phyloP scores from a whole-genome alignment of 2,888 invertebrate genomes.

The Caenorhabditis japonica region DNA sequence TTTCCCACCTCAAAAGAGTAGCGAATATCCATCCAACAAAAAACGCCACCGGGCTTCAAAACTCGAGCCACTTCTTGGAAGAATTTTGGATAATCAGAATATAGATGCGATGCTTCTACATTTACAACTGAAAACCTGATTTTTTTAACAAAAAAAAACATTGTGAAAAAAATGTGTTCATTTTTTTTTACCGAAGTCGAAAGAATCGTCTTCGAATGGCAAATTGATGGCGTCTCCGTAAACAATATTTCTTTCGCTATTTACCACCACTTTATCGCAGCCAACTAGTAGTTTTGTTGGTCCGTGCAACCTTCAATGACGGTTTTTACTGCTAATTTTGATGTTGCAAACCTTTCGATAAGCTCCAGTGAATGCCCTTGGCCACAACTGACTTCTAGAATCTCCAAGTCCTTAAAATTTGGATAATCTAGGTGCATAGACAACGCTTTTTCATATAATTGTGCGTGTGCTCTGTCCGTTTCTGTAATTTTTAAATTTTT shows the following conservation, averaged over 20 bases:
- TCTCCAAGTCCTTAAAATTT: conserved; percentile 41
- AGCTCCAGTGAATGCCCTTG: conserved; percentile 67
- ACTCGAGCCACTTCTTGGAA: conserved; percentile 65
- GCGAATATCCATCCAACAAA: conserved; percentile 70
- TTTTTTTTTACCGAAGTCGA: conserved; percentile 26
- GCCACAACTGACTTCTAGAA: conserved; percentile 73
- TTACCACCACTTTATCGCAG: conserved; percentile 51
- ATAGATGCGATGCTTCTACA: conserved; percentile 70
- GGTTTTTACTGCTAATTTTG: not conserved
- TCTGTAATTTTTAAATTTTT: no score
- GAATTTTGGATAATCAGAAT: conserved; percentile 56
- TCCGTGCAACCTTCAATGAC: conserved; percentile 63
- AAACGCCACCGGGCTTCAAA: conserved; percentile 56
- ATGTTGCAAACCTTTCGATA: conserved; percentile 59
- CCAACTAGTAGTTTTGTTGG: conserved; percentile 55
- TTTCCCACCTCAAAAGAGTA: conserved; percentile 58
- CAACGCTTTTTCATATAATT: conserved; percentile 70
- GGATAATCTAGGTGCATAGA: conserved; percentile 66
- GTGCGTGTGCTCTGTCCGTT: conserved; percentile 53
- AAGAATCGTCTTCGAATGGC: conserved; percentile 49
- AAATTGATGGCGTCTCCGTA: conserved; percentile 63
- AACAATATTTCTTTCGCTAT: conserved; percentile 18
- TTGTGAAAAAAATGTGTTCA: no score
- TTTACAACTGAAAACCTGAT: conserved; percentile 60
- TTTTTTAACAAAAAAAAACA: no score